These are phyloP conservation scores for Deilephila elpenor DNA, from an alignment of 2,888 invertebrate genomes.

Conservation along the genomic window DNA sequence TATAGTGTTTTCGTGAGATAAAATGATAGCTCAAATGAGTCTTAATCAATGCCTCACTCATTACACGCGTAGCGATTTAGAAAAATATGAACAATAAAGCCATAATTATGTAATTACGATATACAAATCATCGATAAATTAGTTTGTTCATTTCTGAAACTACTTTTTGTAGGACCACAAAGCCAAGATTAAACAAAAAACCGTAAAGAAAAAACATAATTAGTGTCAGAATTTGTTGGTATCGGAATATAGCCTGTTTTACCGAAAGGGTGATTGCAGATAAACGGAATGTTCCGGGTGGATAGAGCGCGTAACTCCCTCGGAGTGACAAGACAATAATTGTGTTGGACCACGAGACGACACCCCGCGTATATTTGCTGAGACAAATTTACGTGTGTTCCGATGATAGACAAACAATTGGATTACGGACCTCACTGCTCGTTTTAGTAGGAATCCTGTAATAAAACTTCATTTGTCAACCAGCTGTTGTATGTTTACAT, in stretches of 20 bases:
- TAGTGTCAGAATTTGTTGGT: slow-evolving; percentile 3
- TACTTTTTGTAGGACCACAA: too few species aligned
- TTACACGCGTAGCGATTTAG: neutral
- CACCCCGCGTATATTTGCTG: slow-evolving; percentile 64
- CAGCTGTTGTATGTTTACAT: slow-evolving; percentile 43
- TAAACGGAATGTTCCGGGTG: slow-evolving; percentile 65
- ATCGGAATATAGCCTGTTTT: slow-evolving; percentile 49
- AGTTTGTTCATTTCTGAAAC: too few species aligned
- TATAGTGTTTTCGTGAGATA: neutral
- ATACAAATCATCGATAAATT: too few species aligned
- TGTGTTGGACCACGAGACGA: slow-evolving; percentile 65
- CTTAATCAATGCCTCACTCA: neutral
- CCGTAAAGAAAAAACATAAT: slow-evolving; percentile 3
- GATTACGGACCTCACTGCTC: slow-evolving; percentile 54
- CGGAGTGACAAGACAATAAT: slow-evolving; percentile 81
- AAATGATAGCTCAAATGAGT: neutral
- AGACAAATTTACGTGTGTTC: slow-evolving; percentile 76
- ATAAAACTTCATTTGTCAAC: slow-evolving; percentile 67
- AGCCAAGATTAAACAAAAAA: too few species aligned
- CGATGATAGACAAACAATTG: slow-evolving; percentile 71
- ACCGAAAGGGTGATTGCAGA: slow-evolving; percentile 64
- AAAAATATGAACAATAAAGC: neutral
- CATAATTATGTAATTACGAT: too few species aligned
- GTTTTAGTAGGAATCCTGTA: slow-evolving; percentile 52
- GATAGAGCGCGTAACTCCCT: slow-evolving; percentile 71